Base-by-base conservation (phyloP, 2,888 invertebrate genomes). In the Saturnia japonica region DNA sequence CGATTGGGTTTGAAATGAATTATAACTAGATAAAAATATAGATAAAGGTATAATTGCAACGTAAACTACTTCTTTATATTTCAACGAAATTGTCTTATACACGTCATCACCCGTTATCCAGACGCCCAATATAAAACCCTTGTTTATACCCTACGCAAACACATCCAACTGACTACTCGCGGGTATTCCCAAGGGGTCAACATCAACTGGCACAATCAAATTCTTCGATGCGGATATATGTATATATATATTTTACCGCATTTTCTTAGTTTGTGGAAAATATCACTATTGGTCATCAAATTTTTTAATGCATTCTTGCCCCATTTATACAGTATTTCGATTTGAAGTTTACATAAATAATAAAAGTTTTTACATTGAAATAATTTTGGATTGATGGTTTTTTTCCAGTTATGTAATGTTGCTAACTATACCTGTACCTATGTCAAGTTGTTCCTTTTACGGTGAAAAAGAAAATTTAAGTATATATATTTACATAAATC, bases 121-220 rank as follows among this genome's bases (percentile, higher is more conserved):
- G 64, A 60, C 40, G 64, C 40, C 64, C 64, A 64, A 64, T 40
- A 64, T 64, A 64, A 62, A 64, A 64, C 64, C 64, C 64, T 64
- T 64, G 64, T 64, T 64, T 64, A 64, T 64, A 40, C 40, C 64
- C 64, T 64, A 64, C 64, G 64, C 64, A 64, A 64, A 64, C 64
- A 64, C 40, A 40, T 64, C 64, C 64, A 64, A 19, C 64, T 64
- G 64, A 64, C 64, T 40, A 64, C 64, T 64, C 40, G 22, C 64
- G 64, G 40, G 40, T 64, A 16, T 40, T 40, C 64, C 64, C 40
- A 40, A 40, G 40, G 64, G 64, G 64, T n/a, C 16, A 64, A 64
- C 64, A 64, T 34, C 64, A 64, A 64, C 64, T 64, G 64, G 40
- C n/a, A 64, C 64, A 40, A 64, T 64, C 40, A 40, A 64, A 64